Percentiles rank a stretch among this genome's conserved stretches.
These are phyloP conservation scores for Nyctibius grandis DNA, from an alignment of 2,797 vertebrate species.

Conservation along the genomic window DNA sequence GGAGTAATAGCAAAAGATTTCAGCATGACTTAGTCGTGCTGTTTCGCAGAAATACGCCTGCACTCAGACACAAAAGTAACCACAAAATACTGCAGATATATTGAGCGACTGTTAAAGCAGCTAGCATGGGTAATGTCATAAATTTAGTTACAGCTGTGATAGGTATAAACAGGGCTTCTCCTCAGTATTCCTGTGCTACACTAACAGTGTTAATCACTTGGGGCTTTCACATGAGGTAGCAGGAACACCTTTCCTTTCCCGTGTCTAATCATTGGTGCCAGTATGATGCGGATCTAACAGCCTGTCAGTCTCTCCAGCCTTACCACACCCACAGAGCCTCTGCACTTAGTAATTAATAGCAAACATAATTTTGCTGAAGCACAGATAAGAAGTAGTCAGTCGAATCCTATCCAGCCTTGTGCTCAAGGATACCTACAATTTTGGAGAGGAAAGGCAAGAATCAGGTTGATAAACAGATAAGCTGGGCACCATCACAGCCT, in stretches of 20 bases:
- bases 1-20: neutral
- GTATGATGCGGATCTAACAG: accelerated
- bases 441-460: neutral
- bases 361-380: neutral
- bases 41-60: neutral
- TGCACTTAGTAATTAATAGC: neutral
- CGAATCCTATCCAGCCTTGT: neutral
- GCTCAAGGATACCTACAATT: neutral
- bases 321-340: neutral
- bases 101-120: neutral
- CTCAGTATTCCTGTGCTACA: neutral
- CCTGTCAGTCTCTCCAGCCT: neutral
- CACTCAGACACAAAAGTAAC: neutral
- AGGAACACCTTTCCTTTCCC: neutral
- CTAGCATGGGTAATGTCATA: accelerated
- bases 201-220: neutral
- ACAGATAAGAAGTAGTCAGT: neutral
- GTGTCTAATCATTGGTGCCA: neutral
- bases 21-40: neutral
- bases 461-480: neutral
- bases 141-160: neutral
- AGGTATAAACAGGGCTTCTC: neutral
- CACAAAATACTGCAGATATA: neutral
- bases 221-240: neutral
- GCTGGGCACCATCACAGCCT: neutral